A percentile compares a stretch with the other conserved stretches of the same genome.
Conservation (phyloP, 30 jellyfish, hydroid and myxozoan genomes). For the Aurelia sp. region DNA sequence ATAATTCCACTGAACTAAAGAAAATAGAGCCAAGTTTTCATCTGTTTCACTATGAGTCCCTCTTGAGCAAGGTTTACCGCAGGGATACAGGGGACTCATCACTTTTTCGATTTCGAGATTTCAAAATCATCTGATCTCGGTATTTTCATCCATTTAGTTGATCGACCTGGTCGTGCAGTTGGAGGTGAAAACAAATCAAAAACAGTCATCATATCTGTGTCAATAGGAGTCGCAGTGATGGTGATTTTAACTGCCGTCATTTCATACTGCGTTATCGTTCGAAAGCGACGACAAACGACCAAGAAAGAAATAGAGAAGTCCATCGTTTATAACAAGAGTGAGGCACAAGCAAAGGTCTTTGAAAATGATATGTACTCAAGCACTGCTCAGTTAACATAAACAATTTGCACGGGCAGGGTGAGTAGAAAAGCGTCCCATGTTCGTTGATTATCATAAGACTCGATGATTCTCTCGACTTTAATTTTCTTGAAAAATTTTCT, state of each 20-base stretch:
- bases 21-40: no score
- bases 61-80: no score
- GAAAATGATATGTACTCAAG: slow-evolving; percentile 36
- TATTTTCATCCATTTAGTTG: background rate
- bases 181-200: background rate
- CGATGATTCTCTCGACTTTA: no score
- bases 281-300: background rate
- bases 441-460: no score
- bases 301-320: background rate
- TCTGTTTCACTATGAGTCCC: no score
- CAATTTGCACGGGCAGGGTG: no score
- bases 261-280: background rate
- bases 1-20: no score
- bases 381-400: slow-evolving; percentile 24
- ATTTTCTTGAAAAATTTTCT: no score
- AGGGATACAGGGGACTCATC: no score
- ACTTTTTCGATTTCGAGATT: background rate
- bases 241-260: background rate
- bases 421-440: no score
- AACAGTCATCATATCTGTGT: background rate
- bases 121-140: background rate
- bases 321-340: slow-evolving; percentile 10
- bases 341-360: slow-evolving; percentile 33
- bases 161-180: slow-evolving; percentile 1
- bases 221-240: slow-evolving; percentile 5